Percentiles rank a stretch among this genome's conserved stretches.
These are phyloP conservation scores for Microtus ochrogaster DNA, from an alignment of 2,113 vertebrate species.

Conservation along the genomic window DNA sequence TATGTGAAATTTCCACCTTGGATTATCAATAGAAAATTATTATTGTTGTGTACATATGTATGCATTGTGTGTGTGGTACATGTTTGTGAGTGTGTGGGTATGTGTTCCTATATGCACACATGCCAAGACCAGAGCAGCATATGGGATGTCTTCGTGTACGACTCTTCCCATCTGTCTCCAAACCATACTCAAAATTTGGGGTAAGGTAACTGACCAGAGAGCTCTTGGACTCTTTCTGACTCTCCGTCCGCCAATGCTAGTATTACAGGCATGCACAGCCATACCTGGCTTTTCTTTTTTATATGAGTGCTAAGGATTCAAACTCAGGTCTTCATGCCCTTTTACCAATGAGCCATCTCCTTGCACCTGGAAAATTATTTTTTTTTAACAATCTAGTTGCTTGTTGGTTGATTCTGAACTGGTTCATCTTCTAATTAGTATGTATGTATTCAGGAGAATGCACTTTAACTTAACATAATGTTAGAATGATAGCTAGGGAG, in stretches of 20 bases:
- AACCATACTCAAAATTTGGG: neutral
- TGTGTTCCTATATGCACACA: neutral
- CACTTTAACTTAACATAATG: conserved; percentile 21
- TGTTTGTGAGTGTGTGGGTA: neutral
- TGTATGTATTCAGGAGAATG: conserved; percentile 22
- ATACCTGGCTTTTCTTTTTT: neutral
- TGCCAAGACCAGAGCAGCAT: neutral
- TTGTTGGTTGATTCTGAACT: conserved; percentile 33
- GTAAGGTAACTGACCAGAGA: neutral
- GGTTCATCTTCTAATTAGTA: conserved; percentile 27
- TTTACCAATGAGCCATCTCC: neutral
- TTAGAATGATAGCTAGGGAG: conserved; percentile 45
- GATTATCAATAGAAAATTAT: conserved; percentile 13
- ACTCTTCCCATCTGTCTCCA: neutral
- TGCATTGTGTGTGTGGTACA: neutral
- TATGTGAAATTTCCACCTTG: conserved; percentile 18
- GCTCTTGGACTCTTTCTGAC: neutral
- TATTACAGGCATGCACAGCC: neutral
- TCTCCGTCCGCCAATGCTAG: neutral
- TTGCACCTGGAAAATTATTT: neutral
- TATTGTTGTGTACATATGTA: neutral
- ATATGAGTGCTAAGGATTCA: neutral
- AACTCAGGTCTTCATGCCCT: no score
- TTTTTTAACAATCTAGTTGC: conserved; percentile 4
- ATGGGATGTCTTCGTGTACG: neutral